phyloP scores from a whole-genome alignment of 2,888 invertebrate genomes.

The Amiota mariae region DNA sequence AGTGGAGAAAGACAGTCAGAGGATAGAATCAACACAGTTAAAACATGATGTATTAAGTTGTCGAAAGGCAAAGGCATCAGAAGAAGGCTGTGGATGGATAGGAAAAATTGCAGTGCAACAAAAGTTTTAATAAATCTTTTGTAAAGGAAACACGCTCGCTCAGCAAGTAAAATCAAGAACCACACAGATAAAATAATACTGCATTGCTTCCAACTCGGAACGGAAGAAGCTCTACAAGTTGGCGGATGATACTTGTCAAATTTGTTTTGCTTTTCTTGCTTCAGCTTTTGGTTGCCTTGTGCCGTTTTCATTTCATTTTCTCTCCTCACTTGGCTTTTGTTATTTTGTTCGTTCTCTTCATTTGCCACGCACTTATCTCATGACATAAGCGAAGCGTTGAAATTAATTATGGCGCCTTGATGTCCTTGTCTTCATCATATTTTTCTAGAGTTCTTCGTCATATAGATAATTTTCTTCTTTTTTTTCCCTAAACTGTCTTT shows the following conservation, averaged over 20 bases:
- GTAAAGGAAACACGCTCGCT: conserved; percentile 23
- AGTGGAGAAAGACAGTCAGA: background rate
- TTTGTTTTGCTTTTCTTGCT: background rate
- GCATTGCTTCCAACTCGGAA: background rate
- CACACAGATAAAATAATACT: background rate
- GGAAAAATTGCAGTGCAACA: background rate
- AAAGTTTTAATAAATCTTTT: conserved; percentile 29
- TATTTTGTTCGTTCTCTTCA: background rate
- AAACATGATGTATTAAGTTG: conserved; percentile 52
- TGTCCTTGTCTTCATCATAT: conserved; percentile 2
- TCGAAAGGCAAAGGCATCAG: conserved; percentile 17
- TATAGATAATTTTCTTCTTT: background rate
- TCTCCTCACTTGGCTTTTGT: background rate
- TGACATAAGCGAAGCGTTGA: conserved; percentile 15
- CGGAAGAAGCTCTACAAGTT: conserved; percentile 28
- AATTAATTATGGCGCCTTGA: conserved; percentile 23
- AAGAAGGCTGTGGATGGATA: background rate
- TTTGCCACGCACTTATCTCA: conserved; percentile 1
- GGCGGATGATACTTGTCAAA: conserved; percentile 2
- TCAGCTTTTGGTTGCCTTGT: background rate
- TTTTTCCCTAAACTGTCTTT: background rate
- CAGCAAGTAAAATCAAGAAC: background rate
- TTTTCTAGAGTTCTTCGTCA: background rate
- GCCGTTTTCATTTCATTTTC: background rate
- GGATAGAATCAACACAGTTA: background rate